Base-by-base conservation (phyloP, 2,888 invertebrate species). In the Acleris laterana region DNA sequence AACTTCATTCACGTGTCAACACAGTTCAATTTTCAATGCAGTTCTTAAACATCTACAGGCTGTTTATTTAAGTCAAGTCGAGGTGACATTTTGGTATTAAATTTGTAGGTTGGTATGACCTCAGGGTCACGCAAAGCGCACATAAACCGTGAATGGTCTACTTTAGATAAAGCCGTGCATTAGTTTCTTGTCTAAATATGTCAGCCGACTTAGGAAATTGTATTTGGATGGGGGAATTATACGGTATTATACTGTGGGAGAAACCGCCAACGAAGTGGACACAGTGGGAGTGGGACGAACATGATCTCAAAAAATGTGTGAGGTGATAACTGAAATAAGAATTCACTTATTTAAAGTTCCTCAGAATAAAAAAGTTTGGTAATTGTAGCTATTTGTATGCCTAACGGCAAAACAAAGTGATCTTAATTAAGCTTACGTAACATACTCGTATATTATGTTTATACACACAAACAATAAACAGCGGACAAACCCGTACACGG, bases 131-230 rank as follows among this genome's bases (percentile, higher is more conserved):
- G 32, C 59, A 68, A 70, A 70, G 71, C 69, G 52, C 70, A 69
- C 71, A 71, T 71, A 71, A 71, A 68, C 50, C 59, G 50, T 62
- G 57, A 70, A 68, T 70, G 66, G 70, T 67, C 71, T 66, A 69
- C 68, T 70, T 71, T 61, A 70, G 69, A 69, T 70, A 71, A 71
- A 68, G 64, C 55, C 38, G 62, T 55, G 61, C 66, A 66, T 66
- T 66, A 66, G 62, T 53, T 60, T 55, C 64, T 55, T 65, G 65
- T 56, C 66, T 62, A 56, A 57, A 57, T 38, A 59, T 32, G 56
- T 56, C 50, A 20, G 28, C 51, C 62, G 61, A 56, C 61, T 56
- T 56, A 56, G 46, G 17, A 19, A 50, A 5, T n/a, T 19, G 25
- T 44, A 22, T 20, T 62, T 59, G 16, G 60, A 65, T 61, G 55